These are phyloP conservation scores for Rhogogaster chlorosoma DNA, from an alignment of 2,888 invertebrate species.

Conservation along the genomic window DNA sequence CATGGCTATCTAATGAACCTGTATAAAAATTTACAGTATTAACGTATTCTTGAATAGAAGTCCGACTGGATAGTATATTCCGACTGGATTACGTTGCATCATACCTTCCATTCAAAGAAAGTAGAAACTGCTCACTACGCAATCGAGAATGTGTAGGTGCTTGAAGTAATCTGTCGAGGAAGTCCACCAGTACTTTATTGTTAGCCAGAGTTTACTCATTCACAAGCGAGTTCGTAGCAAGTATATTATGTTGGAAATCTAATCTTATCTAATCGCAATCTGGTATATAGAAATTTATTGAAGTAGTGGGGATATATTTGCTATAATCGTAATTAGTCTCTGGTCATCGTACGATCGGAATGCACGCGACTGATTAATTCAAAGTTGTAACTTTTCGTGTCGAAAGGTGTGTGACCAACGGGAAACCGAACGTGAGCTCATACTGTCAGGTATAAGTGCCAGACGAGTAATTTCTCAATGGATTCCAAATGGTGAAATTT, in stretches of 20 bases:
- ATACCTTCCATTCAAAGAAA: neutral
- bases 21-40: too few species aligned
- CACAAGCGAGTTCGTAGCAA: neutral
- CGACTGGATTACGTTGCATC: too few species aligned
- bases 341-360: neutral
- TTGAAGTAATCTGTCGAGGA: neutral
- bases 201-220: neutral
- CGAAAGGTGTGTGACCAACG: neutral
- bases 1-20: too few species aligned
- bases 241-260: neutral
- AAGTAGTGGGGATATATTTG: neutral
- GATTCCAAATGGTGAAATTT: neutral
- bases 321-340: neutral
- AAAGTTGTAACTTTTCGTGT: neutral
- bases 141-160: neutral
- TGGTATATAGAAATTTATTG: neutral
- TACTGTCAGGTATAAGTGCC: neutral
- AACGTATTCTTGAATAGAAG: too few species aligned
- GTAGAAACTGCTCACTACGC: neutral
- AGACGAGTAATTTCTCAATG: neutral
- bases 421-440: neutral
- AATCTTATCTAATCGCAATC: constrained; percentile 12
- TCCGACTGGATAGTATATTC: too few species aligned
- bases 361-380: neutral
- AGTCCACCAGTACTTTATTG: neutral